Conservation (phyloP, 1,140 invertebrate species). For the roundworm (Caenorhabditis elegans) region DNA sequence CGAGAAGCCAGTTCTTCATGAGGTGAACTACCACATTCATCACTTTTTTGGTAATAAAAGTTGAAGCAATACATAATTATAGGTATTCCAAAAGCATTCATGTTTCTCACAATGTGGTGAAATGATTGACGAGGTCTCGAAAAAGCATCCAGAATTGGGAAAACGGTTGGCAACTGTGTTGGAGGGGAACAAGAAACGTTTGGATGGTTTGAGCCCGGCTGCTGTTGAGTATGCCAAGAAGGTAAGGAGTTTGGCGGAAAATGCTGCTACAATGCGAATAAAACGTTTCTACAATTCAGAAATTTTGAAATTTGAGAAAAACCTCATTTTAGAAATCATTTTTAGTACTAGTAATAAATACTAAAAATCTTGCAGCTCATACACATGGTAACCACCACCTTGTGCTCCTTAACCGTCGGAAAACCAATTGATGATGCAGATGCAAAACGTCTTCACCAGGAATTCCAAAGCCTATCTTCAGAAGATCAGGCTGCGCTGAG, state of each 20-base stretch:
- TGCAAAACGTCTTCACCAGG: background rate
- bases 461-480: background rate
- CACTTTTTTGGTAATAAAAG: background rate
- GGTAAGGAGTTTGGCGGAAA: background rate
- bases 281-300: no score
- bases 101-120: conserved; percentile 22
- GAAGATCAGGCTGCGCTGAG: conserved; percentile 11
- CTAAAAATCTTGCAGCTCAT: background rate
- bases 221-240: background rate
- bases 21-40: background rate
- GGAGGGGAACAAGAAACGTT: background rate
- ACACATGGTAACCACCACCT: background rate
- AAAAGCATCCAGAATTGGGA: background rate
- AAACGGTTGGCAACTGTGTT: background rate
- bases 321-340: no score
- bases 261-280: no score
- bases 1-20: conserved; percentile 19
- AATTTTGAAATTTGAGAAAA: no score
- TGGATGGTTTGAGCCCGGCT: background rate
- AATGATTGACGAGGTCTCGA: conserved; percentile 1
- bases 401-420: background rate
- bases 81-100: conserved; percentile 20
- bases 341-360: background rate
- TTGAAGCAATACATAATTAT: background rate
- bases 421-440: background rate